Evolutionary conservation across 2,888 invertebrate genomes (phyloP), one percentile per base, ranked within the genome.

Genomic region (Suillia variegata): DNA sequence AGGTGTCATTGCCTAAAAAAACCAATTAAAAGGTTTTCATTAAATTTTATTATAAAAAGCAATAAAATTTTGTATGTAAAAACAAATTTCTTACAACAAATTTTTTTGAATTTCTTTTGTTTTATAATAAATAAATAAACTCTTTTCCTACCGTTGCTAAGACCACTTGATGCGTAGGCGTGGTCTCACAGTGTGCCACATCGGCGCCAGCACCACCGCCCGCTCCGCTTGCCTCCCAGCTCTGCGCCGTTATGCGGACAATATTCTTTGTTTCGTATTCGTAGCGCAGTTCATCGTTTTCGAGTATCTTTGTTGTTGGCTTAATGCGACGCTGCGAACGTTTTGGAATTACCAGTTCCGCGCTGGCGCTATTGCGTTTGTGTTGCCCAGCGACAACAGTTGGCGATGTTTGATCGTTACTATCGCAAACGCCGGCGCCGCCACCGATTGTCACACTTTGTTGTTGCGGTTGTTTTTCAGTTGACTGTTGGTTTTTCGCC

Each of bases 221-320:
- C 0, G 62, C 65, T 2, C 56, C 64, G 12, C 26, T 51, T 1
- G 69, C 66, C 34, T 73, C 73, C 75, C 72, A 75, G 31, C 74
- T 71, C 47, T 69, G 67, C 3, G 75, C 79, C 10, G 85, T 85
- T 50, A 86, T 81, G 1, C 86, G 81, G 2, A 84, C 85, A 72
- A 85, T 86, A 64, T 85, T 86, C 69, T 85, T 85, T 6, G 85
- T 84, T 69, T 87, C 86, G 26, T 85, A 80, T 6, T 86, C 87
- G 58, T 86, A 84, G 54, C 85, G 83, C 48, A 87, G 69, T 68
- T 87, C 88, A 69, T 88, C 85, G 73, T 89, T 88, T 20, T 87
- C 88, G 21, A 89, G 79, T 49, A 88, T 85, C 77, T 89, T 89
- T 6, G 87, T 85, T 2, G 89, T 89, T 6, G 88, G 88, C 74